A percentile compares a stretch with the other conserved stretches of the same genome.
Conservation (phyloP, 2,113 vertebrate genomes). For the Lonchura striata region DNA sequence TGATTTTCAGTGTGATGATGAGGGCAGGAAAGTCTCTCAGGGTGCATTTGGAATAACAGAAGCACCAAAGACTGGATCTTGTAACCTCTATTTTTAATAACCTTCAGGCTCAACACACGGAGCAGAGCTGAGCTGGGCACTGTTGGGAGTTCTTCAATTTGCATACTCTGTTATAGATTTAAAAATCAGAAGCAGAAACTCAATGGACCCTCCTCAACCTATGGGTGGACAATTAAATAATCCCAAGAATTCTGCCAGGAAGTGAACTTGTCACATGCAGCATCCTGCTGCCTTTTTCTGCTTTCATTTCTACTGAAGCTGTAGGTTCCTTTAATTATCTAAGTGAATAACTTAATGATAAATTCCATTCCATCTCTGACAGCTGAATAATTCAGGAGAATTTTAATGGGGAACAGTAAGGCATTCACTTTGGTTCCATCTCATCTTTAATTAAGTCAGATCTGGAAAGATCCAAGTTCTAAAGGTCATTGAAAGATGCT, state of each 20-base stretch:
- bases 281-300: not conserved
- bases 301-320: not conserved
- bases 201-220: not conserved
- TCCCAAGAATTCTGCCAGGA: not conserved
- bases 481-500: slow-evolving; percentile 19
- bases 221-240: not conserved
- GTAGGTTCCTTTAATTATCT: slow-evolving; percentile 36
- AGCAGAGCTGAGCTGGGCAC: not conserved
- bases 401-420: slow-evolving; percentile 37
- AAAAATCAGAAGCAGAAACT: slow-evolving; percentile 1
- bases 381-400: slow-evolving; percentile 16
- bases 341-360: slow-evolving; percentile 20
- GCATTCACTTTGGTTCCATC: not conserved
- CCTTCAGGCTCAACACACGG: not conserved
- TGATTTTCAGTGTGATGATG: not conserved
- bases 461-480: not conserved
- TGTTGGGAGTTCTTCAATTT: not conserved
- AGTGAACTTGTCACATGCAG: not conserved
- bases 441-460: slow-evolving; percentile 29
- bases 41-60: not conserved
- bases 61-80: not conserved
- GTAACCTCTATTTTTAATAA: not conserved
- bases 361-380: not conserved
- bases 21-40: not conserved
- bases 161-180: not conserved